Conservation (phyloP, 2,888 invertebrate genomes). For the Drosophila imparisetae region DNA sequence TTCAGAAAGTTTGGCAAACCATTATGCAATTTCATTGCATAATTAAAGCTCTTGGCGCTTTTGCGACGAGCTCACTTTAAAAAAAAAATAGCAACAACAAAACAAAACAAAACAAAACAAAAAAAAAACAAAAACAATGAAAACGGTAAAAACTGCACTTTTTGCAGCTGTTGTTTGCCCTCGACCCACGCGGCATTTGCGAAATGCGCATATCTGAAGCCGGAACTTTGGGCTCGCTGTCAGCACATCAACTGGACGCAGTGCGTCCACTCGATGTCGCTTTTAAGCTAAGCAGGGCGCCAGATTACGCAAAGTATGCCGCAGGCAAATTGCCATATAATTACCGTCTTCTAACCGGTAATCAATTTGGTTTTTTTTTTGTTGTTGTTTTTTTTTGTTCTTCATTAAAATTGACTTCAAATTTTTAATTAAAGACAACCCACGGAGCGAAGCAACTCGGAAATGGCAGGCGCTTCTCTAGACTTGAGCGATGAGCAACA, state of each 20-base stretch:
- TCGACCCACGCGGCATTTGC: slow-evolving; percentile 49
- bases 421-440: slow-evolving; percentile 68
- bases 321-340: slow-evolving; percentile 37
- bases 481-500: slow-evolving; percentile 53
- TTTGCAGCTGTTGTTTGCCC: slow-evolving; percentile 14
- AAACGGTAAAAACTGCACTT: slow-evolving; percentile 3
- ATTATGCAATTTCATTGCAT: slow-evolving; percentile 30
- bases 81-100: slow-evolving; percentile 15
- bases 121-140: slow-evolving; percentile 13
- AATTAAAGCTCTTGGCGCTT: slow-evolving; percentile 19
- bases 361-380: slow-evolving; percentile 43
- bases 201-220: slow-evolving; percentile 31
- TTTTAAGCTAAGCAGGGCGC: slow-evolving; percentile 48
- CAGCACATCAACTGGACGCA: slow-evolving; percentile 64
- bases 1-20: slow-evolving; percentile 7
- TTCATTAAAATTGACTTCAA: slow-evolving; percentile 39
- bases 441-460: slow-evolving; percentile 27
- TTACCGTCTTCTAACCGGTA: slow-evolving; percentile 37
- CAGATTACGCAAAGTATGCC: slow-evolving; percentile 37
- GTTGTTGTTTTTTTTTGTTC: slow-evolving; percentile 8
- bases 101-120: not conserved
- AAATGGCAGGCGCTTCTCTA: slow-evolving; percentile 29
- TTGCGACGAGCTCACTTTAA: slow-evolving; percentile 46
- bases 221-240: slow-evolving; percentile 37
- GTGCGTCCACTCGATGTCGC: slow-evolving; percentile 41